Evolutionary conservation across 2,888 invertebrate genomes (phyloP).

Genomic region (Aproaerema taeniolella): DNA sequence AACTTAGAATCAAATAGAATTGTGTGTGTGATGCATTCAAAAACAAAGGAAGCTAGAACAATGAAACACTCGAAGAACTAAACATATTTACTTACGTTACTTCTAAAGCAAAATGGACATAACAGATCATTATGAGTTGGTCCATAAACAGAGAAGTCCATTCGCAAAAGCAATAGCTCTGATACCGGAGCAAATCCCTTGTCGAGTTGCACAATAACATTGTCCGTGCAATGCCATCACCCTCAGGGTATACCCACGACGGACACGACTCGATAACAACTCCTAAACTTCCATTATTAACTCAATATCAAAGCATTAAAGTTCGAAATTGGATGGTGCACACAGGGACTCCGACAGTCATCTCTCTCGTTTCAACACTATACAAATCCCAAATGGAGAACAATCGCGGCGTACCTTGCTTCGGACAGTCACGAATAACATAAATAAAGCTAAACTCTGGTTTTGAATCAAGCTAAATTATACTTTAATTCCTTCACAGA

Average conservation of each 20-base stretch:
- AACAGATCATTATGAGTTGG: slow-evolving; percentile 23
- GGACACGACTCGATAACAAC: slow-evolving; percentile 17
- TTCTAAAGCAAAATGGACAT: slow-evolving; percentile 2
- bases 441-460: slow-evolving; percentile 61
- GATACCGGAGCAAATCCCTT: slow-evolving; percentile 42
- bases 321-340: slow-evolving; percentile 17
- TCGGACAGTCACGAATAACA: slow-evolving; percentile 63
- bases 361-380: slow-evolving; percentile 58
- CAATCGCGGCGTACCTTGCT: slow-evolving; percentile 49
- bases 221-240: slow-evolving; percentile 37
- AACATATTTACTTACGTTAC: neutral
- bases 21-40: too few species aligned
- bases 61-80: too few species aligned
- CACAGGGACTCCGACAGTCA: slow-evolving; percentile 21
- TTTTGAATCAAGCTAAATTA: slow-evolving; percentile 27
- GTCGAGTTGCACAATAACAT: slow-evolving; percentile 49
- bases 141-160: slow-evolving; percentile 24
- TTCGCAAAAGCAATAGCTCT: slow-evolving; percentile 29
- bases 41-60: too few species aligned
- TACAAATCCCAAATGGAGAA: slow-evolving; percentile 50
- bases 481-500: slow-evolving; percentile 26
- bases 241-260: slow-evolving; percentile 42
- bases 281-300: slow-evolving; percentile 19
- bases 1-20: too few species aligned
- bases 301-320: slow-evolving; percentile 20